Base-by-base conservation (phyloP, 2,888 invertebrate species). In the Xylocampa areola region DNA sequence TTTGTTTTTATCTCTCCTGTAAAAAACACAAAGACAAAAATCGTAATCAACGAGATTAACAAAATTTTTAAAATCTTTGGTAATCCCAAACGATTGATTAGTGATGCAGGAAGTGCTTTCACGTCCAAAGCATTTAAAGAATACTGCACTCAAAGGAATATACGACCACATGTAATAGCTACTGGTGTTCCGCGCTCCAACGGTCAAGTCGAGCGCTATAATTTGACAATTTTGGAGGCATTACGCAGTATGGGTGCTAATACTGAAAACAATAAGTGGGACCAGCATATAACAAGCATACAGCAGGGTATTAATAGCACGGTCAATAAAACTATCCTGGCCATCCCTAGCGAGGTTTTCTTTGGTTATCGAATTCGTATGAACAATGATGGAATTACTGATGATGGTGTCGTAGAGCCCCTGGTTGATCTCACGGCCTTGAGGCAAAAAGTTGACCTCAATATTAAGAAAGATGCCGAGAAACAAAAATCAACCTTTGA, bases 61-160 rank as follows among this genome's bases (percentile, higher is more conserved):
- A 72, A 76, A 19, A 64, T 74, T 11, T 70, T 68, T 27, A 71
- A 75, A 43, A 27, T 68, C 11, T 76, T 78, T 48, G 70, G 76
- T 3, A 70, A 64, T 14, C 70, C 75, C 0, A 67, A 55, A 19
- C 29, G 76, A 2, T 4, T 78, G 1, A 54, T 78, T 6, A 54
- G 59, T 48, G 79, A 79, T 32, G 65, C 71, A 5, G 77, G 76
- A 7, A 66, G 53, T 36, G 64, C 72, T 0, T 78, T 74, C 29
- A 79, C 76, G 1, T 73, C 73, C 0, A 66, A 73, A 13, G 5
- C 50, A 7, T 10, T 76, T 70, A 51, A 48, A 2, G 5, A 29
- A 35, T 76, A 54, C 52, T 75, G 71, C 40, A 54, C 41, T 1
- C 49, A 54, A 14, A 43, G 17, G 10, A 51, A 55, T 36, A 66